Evolutionary conservation across 1,140 invertebrate genomes (phyloP).

Genomic region (Meloidogyne chitwoodi): DNA sequence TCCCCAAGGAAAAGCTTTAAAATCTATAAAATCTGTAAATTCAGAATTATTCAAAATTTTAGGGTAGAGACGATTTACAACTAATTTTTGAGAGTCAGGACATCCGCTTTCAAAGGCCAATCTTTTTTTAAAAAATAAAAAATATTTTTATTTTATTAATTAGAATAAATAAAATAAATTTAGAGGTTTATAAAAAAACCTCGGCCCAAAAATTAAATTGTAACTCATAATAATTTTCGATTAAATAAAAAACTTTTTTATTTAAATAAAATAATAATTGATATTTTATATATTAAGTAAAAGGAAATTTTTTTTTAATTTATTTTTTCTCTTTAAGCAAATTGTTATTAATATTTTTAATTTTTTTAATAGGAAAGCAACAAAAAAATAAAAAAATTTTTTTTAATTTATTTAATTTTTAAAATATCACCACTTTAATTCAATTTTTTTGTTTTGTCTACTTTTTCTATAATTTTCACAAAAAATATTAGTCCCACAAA

Average conservation of each 20-base stretch:
- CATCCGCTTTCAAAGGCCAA: constrained; percentile 37
- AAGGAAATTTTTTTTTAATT: too few relatives aligned
- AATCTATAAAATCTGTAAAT: constrained; percentile 14
- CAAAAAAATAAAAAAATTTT: neutral
- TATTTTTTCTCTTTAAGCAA: too few relatives aligned
- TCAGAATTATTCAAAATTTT: constrained; percentile 12
- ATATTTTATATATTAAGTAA: too few relatives aligned
- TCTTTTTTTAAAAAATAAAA: neutral
- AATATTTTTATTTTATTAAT: neutral
- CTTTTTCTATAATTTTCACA: constrained; percentile 20
- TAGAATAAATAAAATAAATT: too few relatives aligned
- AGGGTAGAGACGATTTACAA: constrained; percentile 27
- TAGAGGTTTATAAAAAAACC: too few relatives aligned
- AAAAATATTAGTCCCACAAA: constrained; percentile 19
- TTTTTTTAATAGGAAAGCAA: too few relatives aligned
- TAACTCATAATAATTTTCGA: too few relatives aligned
- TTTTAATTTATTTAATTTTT: neutral
- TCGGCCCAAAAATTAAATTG: too few relatives aligned
- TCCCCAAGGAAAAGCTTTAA: constrained; percentile 37
- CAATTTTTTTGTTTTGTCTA: neutral
- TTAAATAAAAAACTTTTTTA: too few relatives aligned
- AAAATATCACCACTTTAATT: constrained; percentile 13
- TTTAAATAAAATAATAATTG: too few relatives aligned
- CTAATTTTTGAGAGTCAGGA: constrained; percentile 32
- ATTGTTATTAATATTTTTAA: too few relatives aligned